Evolutionary conservation across 2,888 invertebrate species (phyloP).

Genomic region (Drosophila limbata): DNA sequence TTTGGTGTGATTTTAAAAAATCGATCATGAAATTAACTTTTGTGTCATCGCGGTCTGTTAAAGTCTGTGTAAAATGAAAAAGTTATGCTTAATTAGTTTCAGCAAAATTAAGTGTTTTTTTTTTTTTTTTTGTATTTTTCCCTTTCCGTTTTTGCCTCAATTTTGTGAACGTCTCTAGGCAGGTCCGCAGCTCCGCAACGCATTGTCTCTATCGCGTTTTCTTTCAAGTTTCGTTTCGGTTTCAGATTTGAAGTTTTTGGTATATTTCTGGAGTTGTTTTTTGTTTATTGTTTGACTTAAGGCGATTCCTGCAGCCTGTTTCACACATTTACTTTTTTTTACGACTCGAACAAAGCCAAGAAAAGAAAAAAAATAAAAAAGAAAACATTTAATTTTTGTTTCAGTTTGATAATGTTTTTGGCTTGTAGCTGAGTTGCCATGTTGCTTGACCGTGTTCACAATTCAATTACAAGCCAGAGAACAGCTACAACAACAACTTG

Average conservation of each 20-base stretch:
- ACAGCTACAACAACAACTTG: constrained; percentile 53
- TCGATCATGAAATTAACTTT: constrained; percentile 59
- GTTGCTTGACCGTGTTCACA: constrained; percentile 63
- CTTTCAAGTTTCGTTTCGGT: constrained; percentile 55
- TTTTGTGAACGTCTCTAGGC: constrained; percentile 20
- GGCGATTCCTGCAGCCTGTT: constrained; percentile 57
- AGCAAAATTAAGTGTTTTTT: constrained; percentile 39
- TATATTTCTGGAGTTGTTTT: constrained; percentile 5
- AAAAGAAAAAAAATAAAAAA: constrained; percentile 1
- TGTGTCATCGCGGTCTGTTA: constrained; percentile 44
- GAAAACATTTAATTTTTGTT: constrained; percentile 63
- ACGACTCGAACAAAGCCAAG: neutral
- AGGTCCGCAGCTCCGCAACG: constrained; percentile 6
- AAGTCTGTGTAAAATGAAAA: constrained; percentile 34
- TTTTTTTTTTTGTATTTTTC: neutral
- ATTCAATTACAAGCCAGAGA: constrained; percentile 74
- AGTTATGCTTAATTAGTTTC: constrained; percentile 71
- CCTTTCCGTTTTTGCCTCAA: neutral
- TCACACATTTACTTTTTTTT: constrained; percentile 53
- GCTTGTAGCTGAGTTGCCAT: constrained; percentile 20
- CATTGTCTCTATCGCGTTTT: constrained; percentile 34
- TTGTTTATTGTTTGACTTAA: constrained; percentile 31
- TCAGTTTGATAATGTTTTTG: constrained; percentile 35
- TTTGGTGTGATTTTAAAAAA: constrained; percentile 48
- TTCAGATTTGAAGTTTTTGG: constrained; percentile 17